Evolutionary conservation across 2,888 invertebrate genomes (phyloP).

Genomic region (Capitulum mitella): DNA sequence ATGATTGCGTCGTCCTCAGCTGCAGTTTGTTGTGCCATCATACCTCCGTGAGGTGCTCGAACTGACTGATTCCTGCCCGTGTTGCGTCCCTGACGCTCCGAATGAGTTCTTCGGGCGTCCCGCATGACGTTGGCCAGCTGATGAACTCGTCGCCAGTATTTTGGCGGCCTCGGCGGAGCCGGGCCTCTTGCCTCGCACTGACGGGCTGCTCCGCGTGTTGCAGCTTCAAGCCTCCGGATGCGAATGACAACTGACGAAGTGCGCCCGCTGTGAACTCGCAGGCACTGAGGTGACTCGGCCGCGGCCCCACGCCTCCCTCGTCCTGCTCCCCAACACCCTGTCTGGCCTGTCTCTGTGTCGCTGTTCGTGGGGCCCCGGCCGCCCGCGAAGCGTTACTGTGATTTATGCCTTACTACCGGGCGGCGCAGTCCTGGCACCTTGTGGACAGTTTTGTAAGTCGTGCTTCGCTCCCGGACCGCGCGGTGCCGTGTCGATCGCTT

Average conservation of each 20-base stretch:
- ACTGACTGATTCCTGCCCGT: too few relatives aligned
- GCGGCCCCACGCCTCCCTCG: not conserved
- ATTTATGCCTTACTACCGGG: constrained; percentile 19
- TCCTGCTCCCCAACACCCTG: not conserved
- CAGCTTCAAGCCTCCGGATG: constrained; percentile 1
- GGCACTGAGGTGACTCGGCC: not conserved
- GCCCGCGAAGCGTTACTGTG: constrained; percentile 1
- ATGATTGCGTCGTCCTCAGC: too few relatives aligned
- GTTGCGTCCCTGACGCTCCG: too few relatives aligned
- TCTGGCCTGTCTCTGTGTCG: not conserved
- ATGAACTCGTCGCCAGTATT: too few relatives aligned
- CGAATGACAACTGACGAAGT: constrained; percentile 4
- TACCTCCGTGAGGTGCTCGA: too few relatives aligned
- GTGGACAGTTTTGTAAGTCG: constrained; percentile 21
- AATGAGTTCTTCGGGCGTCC: too few relatives aligned
- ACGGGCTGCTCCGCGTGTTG: not conserved
- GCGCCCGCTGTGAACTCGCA: not conserved
- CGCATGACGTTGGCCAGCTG: too few relatives aligned
- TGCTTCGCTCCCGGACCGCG: constrained; percentile 22
- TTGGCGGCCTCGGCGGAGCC: too few relatives aligned
- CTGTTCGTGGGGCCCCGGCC: not conserved
- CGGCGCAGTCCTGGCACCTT: constrained; percentile 18
- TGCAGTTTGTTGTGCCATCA: too few relatives aligned
- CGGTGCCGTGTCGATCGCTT: constrained; percentile 19
- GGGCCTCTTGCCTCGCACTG: not conserved